Percentiles rank a stretch among this genome's conserved stretches.
Evolutionary conservation across 2,888 invertebrate species (phyloP).

Genomic region (Morpho deidamia): DNA sequence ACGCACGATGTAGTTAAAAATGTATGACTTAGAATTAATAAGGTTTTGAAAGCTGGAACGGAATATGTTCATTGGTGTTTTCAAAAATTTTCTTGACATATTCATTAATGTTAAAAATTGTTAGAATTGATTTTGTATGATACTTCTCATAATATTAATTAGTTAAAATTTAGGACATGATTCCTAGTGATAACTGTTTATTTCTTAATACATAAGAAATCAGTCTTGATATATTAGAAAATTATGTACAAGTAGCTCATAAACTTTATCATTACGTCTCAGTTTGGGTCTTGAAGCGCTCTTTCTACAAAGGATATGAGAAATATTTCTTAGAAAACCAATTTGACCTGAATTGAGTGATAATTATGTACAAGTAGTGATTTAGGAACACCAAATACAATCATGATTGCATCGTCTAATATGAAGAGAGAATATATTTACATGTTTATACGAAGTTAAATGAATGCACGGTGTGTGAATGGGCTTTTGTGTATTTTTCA

Average conservation of each 20-base stretch:
- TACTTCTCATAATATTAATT: neutral
- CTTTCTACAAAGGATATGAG: too few species aligned
- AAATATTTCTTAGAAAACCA: neutral
- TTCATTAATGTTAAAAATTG: neutral
- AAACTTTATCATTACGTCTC: too few species aligned
- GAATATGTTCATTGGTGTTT: too few species aligned
- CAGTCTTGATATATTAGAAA: neutral
- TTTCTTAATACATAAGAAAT: neutral
- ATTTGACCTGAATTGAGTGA: neutral
- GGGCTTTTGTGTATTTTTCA: slow-evolving; percentile 43
- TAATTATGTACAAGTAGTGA: slow-evolving; percentile 31
- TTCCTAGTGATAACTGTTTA: slow-evolving; percentile 6
- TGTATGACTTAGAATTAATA: too few species aligned
- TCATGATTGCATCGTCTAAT: slow-evolving; percentile 30
- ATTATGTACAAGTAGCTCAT: slow-evolving; percentile 5
- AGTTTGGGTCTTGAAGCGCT: too few species aligned
- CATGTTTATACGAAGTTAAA: slow-evolving; percentile 31
- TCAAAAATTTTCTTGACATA: too few species aligned
- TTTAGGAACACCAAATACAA: slow-evolving; percentile 30
- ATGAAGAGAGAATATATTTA: slow-evolving; percentile 32
- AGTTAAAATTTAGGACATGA: neutral
- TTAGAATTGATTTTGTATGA: neutral
- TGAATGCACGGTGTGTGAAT: slow-evolving; percentile 24
- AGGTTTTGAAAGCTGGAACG: too few species aligned
- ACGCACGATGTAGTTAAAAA: too few species aligned